A percentile compares a stretch with the other conserved stretches of the same genome.
phyloP scores from a whole-genome alignment of 2,113 vertebrate genomes.

The Lasiurus cinereus region DNA sequence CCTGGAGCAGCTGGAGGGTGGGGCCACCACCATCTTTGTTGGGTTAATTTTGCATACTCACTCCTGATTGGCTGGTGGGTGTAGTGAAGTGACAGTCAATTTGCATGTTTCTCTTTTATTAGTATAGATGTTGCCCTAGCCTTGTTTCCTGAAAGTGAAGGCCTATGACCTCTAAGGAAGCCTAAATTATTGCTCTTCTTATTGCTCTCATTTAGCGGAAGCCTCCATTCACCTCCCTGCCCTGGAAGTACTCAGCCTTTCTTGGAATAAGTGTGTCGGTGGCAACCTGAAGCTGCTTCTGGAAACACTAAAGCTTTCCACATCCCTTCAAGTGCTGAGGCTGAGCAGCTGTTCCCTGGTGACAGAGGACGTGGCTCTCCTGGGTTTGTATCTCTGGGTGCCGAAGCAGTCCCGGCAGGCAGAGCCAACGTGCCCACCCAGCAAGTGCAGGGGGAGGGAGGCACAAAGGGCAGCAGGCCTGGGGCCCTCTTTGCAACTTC shows the following conservation, averaged over 20 bases:
- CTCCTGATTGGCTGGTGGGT: too few relatives aligned
- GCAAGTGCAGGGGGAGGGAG: neutral
- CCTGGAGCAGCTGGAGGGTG: too few relatives aligned
- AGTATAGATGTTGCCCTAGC: neutral
- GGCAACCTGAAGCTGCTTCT: constrained; percentile 90
- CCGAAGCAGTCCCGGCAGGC: neutral
- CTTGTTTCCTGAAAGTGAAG: neutral
- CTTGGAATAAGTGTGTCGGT: constrained; percentile 95
- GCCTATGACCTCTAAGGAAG: constrained; percentile 75
- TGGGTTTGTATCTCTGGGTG: constrained; percentile 88
- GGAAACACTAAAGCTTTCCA: constrained; percentile 86
- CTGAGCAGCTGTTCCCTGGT: constrained; percentile 95
- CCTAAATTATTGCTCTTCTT: constrained; percentile 77
- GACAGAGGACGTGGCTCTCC: constrained; percentile 88
- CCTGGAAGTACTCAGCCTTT: constrained; percentile 91
- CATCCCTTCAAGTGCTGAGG: constrained; percentile 88
- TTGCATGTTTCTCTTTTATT: too few relatives aligned
- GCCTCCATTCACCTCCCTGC: constrained; percentile 87
- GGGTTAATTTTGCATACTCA: too few relatives aligned
- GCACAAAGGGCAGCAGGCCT: neutral
- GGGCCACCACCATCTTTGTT: too few relatives aligned
- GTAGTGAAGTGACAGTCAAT: too few relatives aligned
- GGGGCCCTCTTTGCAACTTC: neutral
- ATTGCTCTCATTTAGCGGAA: constrained; percentile 88
- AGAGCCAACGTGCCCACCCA: neutral